phyloP scores from a whole-genome alignment of 2,888 invertebrate genomes.

The Microctonus hyperodae region DNA sequence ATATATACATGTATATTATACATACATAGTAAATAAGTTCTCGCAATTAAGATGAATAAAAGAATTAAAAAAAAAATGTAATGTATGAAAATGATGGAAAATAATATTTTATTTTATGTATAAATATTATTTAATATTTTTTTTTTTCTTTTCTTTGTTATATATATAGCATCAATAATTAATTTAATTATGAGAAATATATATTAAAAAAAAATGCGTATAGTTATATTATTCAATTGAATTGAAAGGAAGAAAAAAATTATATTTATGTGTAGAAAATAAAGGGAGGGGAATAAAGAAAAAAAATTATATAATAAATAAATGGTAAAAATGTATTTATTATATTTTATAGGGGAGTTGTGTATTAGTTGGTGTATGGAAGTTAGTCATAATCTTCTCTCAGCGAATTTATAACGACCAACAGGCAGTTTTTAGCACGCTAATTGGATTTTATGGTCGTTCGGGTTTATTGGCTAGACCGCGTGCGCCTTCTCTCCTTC shows the following conservation, averaged over 20 bases:
- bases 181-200: background rate
- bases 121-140: no score
- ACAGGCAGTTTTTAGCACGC: conserved; percentile 40
- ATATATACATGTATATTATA: conserved; percentile 11
- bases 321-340: background rate
- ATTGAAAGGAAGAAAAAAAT: background rate
- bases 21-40: conserved; percentile 11
- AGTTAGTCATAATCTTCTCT: conserved; percentile 30
- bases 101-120: background rate
- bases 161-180: background rate
- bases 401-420: conserved; percentile 20
- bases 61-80: no score
- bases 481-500: background rate
- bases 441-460: conserved; percentile 61
- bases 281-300: no score
- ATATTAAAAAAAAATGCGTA: background rate
- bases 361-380: conserved; percentile 11
- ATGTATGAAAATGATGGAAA: background rate
- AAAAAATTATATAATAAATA: background rate
- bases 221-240: background rate
- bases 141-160: background rate
- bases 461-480: conserved; percentile 55
- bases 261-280: background rate
- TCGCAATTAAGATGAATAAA: conserved; percentile 21
- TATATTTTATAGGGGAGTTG: background rate